These are phyloP conservation scores for Axis porcinus DNA, from an alignment of 2,113 vertebrate species.

Conservation along the genomic window DNA sequence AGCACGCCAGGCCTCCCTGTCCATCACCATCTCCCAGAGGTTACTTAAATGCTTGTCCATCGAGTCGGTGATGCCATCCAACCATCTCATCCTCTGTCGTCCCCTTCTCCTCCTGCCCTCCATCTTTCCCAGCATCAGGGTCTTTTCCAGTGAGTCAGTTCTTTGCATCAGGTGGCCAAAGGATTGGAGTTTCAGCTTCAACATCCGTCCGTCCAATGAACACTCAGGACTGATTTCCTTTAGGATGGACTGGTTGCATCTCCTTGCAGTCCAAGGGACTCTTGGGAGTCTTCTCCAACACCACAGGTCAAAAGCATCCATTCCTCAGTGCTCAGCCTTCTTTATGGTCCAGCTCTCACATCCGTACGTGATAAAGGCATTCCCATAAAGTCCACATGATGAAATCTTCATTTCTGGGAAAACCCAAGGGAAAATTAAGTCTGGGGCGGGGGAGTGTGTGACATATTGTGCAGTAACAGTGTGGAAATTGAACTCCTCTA, in stretches of 20 bases:
- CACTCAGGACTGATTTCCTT: accelerated
- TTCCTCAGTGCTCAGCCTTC: accelerated
- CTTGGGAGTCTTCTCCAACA: accelerated
- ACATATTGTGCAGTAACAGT: no score
- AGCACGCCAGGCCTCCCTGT: background rate
- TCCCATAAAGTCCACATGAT: background rate
- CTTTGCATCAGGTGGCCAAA: accelerated
- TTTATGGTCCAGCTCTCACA: background rate
- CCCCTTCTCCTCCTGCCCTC: accelerated
- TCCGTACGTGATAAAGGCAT: background rate
- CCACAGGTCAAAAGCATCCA: background rate
- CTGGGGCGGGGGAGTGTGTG: background rate
- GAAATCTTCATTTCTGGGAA: background rate
- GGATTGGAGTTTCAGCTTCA: background rate
- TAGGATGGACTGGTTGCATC: background rate
- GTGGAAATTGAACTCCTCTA: background rate
- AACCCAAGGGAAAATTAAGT: background rate
- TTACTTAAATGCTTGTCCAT: accelerated
- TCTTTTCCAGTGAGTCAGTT: accelerated
- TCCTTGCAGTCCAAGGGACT: background rate
- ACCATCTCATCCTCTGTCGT: accelerated
- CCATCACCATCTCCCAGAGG: background rate
- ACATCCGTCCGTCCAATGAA: background rate
- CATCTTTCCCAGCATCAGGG: background rate
- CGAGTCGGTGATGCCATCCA: accelerated